A percentile compares a stretch with the other conserved stretches of the same genome.
Conservation (phyloP, 2,888 invertebrate species). For the Tetrapedia diversipes region DNA sequence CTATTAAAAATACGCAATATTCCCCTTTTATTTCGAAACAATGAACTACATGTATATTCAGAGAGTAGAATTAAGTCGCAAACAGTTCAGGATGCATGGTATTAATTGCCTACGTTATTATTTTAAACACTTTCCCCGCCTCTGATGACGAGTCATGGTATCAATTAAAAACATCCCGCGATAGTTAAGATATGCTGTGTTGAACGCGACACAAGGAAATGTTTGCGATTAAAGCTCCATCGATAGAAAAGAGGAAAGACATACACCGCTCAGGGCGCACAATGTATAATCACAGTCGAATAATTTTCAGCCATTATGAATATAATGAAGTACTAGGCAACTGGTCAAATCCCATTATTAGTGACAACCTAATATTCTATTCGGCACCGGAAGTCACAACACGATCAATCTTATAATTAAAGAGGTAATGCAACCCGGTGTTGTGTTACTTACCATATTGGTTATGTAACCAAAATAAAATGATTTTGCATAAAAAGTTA, state of each 20-base stretch:
- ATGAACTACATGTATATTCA: no score
- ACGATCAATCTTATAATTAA: slow-evolving; percentile 54
- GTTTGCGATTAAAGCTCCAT: background rate
- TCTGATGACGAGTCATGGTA: no score
- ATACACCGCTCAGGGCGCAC: background rate
- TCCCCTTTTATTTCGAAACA: no score
- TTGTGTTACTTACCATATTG: slow-evolving; percentile 69
- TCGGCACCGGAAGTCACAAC: slow-evolving; percentile 19
- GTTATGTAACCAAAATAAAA: slow-evolving; percentile 23
- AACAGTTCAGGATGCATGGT: no score
- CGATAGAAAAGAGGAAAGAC: background rate
- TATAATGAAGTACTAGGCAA: no score
- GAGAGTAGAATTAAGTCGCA: no score
- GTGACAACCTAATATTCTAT: slow-evolving; percentile 44
- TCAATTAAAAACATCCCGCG: no score
- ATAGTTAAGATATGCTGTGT: no score
- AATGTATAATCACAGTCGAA: slow-evolving; percentile 35
- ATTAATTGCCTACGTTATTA: no score
- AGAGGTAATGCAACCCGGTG: slow-evolving; percentile 58
- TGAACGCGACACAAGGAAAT: no score
- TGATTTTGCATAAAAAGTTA: slow-evolving; percentile 35
- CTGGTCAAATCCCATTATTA: slow-evolving; percentile 61
- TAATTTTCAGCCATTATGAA: slow-evolving; percentile 1
- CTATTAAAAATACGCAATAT: no score
- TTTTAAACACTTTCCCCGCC: no score